A percentile compares a stretch with the other conserved stretches of the same genome.
phyloP scores from a whole-genome alignment of 1,140 invertebrate genomes.

The Armadillidium nasatum region DNA sequence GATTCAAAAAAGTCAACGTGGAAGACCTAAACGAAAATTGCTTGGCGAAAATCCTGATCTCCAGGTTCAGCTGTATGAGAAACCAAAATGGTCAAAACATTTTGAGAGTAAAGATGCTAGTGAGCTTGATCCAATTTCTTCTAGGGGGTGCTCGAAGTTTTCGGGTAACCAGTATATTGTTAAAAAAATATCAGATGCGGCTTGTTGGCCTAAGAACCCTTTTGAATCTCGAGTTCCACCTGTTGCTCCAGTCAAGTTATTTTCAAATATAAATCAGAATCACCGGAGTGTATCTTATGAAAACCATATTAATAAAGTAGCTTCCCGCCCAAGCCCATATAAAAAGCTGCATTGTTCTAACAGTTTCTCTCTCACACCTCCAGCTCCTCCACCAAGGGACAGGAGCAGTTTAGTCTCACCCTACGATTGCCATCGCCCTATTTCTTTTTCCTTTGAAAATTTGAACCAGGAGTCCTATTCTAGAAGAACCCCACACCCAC shows the following conservation, averaged over 20 bases:
- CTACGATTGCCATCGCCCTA: constrained; percentile 37
- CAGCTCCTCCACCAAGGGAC: constrained; percentile 45
- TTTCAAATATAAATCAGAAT: constrained; percentile 28
- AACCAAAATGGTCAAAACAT: constrained; percentile 43
- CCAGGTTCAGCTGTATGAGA: constrained; percentile 30
- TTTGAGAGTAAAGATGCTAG: constrained; percentile 44
- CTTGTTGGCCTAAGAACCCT: not conserved
- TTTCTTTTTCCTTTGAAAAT: constrained; percentile 45
- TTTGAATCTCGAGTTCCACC: not conserved
- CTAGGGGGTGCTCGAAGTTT: constrained; percentile 43
- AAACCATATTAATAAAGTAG: constrained; percentile 49
- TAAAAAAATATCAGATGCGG: not conserved
- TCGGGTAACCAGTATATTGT: constrained; percentile 18
- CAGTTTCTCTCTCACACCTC: constrained; percentile 33
- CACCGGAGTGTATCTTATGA: constrained; percentile 46
- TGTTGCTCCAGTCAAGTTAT: constrained; percentile 25
- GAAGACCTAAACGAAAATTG: not conserved
- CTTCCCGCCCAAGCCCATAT: constrained; percentile 59
- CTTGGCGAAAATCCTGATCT: constrained; percentile 34
- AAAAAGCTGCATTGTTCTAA: not conserved
- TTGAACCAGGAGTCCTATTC: constrained; percentile 37
- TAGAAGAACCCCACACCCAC: constrained; percentile 8
- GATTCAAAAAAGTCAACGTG: constrained; percentile 35
- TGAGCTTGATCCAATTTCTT: constrained; percentile 47
- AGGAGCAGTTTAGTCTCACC: constrained; percentile 42